Evolutionary conservation across 2,888 invertebrate genomes (phyloP), one percentile per base, ranked within the genome.

Genomic region (Himalopsyche anomala): DNA sequence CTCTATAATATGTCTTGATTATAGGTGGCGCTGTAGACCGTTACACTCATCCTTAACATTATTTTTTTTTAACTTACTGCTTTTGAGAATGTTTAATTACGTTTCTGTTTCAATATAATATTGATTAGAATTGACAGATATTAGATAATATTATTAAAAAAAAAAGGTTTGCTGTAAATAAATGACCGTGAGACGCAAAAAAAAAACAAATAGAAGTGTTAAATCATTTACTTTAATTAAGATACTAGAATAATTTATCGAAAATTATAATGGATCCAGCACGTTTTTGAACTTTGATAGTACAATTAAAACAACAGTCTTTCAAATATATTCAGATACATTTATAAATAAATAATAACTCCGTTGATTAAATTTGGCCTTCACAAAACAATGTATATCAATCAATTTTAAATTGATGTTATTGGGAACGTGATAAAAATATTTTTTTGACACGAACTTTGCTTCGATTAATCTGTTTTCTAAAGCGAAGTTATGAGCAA

Each of bases 261-360:
- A 62, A 62, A 62, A 62, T 19, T 62, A 62, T 62, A 62, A 62
- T 62, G 62, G 19, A 62, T 62, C 62, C 62, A 62, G 62, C 62
- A 62, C 62, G 62, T 62, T 62, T 19, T 62, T 62, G 62, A 62
- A 62, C 62, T 62, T 62, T 62, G 62, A 62, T 62, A 62, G 28
- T 62, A 62, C 62, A 62, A 62, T 62, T 28, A 62, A 62, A 62
- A 62, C 5, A 62, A 62, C 19, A 62, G 19, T 62, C 62, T 62
- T 19, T 62, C 62, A 62, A 55, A 28, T 62, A 62, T 15, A 51
- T 51, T 62, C 9, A 8, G 9, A 62, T 62, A 62, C 6, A 62
- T 62, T n/a, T 62, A 62, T 8, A 28, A 62, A 62, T 62, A 62
- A n/a, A 51, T 51, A 51, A 51, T 51, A 51, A 51, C 19, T 5